Percentiles rank a stretch among this genome's conserved stretches.
These are phyloP conservation scores for Conomelus anceps DNA, from an alignment of 2,888 invertebrate genomes.

Conservation along the genomic window DNA sequence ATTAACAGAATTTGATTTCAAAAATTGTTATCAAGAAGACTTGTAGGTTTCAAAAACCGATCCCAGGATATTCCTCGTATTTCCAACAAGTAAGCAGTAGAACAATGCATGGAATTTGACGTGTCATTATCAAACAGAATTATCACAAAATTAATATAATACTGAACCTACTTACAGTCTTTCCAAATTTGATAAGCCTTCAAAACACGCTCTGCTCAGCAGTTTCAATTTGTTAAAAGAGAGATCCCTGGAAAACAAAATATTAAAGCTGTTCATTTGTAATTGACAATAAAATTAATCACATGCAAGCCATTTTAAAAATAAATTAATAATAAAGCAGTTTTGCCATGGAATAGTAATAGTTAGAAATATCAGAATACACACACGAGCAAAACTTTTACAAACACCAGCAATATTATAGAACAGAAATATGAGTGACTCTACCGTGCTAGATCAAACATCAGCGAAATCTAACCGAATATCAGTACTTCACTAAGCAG, in stretches of 20 bases:
- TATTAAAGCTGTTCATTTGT: conserved; percentile 7
- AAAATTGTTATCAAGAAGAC: neutral
- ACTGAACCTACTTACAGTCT: conserved; percentile 47
- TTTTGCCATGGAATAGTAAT: no score
- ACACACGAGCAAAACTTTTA: no score
- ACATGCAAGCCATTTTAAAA: neutral
- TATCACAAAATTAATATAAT: conserved; percentile 37
- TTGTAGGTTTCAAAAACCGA: no score
- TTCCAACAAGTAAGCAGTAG: no score
- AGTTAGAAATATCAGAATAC: no score
- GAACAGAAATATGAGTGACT: no score
- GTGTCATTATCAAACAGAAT: neutral
- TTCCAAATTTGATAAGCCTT: conserved; percentile 59
- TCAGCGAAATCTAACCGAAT: no score
- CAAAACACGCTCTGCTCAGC: conserved; percentile 62
- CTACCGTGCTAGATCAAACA: no score
- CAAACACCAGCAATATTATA: no score
- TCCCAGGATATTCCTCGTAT: no score
- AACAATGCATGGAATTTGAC: neutral
- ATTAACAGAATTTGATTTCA: no score
- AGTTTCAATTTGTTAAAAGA: conserved; percentile 63
- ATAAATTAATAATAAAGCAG: neutral
- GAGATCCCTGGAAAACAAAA: conserved; percentile 45
- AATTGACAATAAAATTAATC: neutral
- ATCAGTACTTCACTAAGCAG: no score